phyloP scores from a whole-genome alignment of 1,140 invertebrate genomes.

The Portunus trituberculatus region DNA sequence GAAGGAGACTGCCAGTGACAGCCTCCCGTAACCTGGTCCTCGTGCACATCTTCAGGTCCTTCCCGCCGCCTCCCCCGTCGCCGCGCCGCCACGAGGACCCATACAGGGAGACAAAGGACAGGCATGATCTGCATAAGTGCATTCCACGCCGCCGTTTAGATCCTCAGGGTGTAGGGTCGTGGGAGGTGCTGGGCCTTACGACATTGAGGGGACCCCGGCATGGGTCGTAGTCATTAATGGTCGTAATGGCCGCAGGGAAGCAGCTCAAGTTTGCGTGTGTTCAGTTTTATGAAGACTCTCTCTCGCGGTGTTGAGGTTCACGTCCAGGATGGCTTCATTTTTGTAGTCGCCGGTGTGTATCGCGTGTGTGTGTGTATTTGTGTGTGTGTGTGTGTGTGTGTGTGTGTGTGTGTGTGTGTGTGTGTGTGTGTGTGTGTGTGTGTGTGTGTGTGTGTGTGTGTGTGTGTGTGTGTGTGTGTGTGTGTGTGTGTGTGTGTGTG shows the following conservation, averaged over 20 bases:
- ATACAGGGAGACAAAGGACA: not conserved
- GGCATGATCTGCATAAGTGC: not conserved
- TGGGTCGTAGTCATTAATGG: not conserved
- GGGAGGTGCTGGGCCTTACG: not conserved
- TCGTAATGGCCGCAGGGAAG: not conserved
- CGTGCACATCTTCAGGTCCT: not conserved
- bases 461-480: too few species aligned
- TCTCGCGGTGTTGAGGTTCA: not conserved
- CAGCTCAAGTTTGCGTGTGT: not conserved
- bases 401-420: too few species aligned
- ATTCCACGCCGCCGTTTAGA: too few species aligned
- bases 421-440: too few species aligned
- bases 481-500: too few species aligned
- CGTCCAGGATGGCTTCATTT: not conserved
- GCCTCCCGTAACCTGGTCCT: not conserved
- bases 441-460: too few species aligned
- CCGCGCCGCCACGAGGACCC: not conserved
- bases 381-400: too few species aligned
- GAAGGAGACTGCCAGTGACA: not conserved
- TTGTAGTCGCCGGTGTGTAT: not conserved
- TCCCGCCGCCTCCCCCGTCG: not conserved
- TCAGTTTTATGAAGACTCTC: not conserved
- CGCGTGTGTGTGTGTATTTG: too few species aligned
- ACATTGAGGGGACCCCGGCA: not conserved
- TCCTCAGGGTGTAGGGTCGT: not conserved